These are phyloP conservation scores for Eonycteris spelaea DNA, from an alignment of 2,113 vertebrate species.

Conservation along the genomic window DNA sequence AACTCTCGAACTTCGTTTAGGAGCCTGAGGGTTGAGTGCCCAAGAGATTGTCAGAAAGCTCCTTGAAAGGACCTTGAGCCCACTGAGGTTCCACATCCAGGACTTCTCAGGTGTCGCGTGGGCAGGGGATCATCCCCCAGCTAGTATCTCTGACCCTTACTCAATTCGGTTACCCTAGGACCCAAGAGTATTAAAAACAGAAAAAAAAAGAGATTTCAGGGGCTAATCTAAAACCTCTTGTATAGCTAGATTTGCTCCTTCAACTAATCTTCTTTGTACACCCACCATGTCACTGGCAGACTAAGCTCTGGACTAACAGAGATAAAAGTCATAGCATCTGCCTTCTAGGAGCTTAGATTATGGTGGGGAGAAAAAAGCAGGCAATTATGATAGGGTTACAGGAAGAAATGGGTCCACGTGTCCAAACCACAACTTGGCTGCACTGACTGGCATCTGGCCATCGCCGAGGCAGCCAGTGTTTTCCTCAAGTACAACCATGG, in stretches of 20 bases:
- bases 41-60: background rate
- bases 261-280: background rate
- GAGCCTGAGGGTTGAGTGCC: background rate
- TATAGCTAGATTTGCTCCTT: background rate
- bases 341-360: background rate
- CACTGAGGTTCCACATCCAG: background rate
- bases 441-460: background rate
- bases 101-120: background rate
- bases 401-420: background rate
- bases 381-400: background rate
- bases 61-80: background rate
- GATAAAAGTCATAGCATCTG: background rate
- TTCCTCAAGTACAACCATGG: background rate
- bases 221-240: background rate
- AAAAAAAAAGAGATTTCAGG: background rate
- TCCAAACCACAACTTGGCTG: constrained; percentile 53
- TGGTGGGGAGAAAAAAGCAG: too few species aligned
- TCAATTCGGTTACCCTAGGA: background rate
- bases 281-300: background rate
- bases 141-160: background rate
- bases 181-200: background rate
- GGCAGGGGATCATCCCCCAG: background rate
- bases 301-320: background rate
- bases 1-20: background rate
- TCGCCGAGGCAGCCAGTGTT: background rate